Evolutionary conservation across 2,797 vertebrate species (phyloP).

Genomic region (Poeciliopsis infans): DNA sequence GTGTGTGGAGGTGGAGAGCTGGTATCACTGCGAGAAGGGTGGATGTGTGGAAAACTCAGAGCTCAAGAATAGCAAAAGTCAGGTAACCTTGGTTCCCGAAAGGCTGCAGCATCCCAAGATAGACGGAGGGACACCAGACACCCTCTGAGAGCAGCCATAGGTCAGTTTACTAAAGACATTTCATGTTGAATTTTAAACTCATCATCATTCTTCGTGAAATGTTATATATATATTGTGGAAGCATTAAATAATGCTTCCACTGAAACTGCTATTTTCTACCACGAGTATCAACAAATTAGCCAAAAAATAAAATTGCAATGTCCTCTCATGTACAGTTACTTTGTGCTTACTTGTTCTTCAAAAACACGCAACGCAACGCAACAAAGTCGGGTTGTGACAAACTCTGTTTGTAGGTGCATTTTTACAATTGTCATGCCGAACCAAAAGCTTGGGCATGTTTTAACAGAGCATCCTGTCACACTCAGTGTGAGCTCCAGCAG

Average conservation of each 20-base stretch:
- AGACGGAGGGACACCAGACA: background rate
- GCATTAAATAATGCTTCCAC: background rate
- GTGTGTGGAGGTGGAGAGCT: too few relatives aligned
- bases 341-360: background rate
- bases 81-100: too few relatives aligned
- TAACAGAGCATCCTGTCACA: slow-evolving; percentile 28
- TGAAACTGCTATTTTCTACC: too few relatives aligned
- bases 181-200: too few relatives aligned
- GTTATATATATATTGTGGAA: background rate
- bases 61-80: too few relatives aligned
- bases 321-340: background rate
- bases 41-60: too few relatives aligned
- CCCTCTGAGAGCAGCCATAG: background rate
- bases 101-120: too few relatives aligned
- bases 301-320: background rate
- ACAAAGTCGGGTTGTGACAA: background rate
- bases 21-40: too few relatives aligned
- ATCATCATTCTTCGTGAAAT: background rate
- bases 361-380: background rate
- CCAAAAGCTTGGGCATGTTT: slow-evolving; percentile 12
- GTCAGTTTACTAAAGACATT: background rate
- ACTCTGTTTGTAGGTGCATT: background rate
- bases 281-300: background rate
- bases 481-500: slow-evolving; percentile 16
- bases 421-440: slow-evolving; percentile 4